These are phyloP conservation scores for Neomonachus schauinslandi DNA, from an alignment of 2,113 vertebrate genomes.

Conservation along the genomic window DNA sequence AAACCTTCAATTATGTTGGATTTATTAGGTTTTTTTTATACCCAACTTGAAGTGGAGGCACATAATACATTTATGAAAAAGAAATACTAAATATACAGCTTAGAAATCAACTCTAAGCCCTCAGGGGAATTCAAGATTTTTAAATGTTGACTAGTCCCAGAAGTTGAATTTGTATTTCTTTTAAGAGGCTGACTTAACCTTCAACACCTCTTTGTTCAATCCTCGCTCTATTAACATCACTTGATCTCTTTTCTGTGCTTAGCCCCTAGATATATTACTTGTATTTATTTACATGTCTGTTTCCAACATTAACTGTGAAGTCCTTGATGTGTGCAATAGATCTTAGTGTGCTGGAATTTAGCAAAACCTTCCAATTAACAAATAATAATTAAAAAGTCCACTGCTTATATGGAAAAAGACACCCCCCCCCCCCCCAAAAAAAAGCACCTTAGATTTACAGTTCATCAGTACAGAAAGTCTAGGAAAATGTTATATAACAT, in stretches of 20 bases:
- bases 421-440: background rate
- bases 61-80: background rate
- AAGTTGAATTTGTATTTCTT: background rate
- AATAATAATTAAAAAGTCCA: background rate
- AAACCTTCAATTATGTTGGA: background rate
- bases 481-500: background rate
- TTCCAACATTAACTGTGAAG: background rate
- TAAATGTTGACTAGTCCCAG: background rate
- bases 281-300: background rate
- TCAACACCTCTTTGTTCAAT: background rate
- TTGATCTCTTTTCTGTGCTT: background rate
- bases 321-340: background rate
- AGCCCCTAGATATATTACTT: background rate
- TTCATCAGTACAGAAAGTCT: background rate
- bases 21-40: background rate
- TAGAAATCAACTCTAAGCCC: background rate
- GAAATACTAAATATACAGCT: background rate
- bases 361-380: background rate
- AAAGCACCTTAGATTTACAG: background rate
- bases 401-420: background rate
- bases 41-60: background rate
- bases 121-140: background rate
- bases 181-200: background rate
- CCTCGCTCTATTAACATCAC: background rate
- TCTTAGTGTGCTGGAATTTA: background rate